Percentiles rank a stretch among this genome's conserved stretches.
phyloP scores from a whole-genome alignment of 2,888 invertebrate genomes.

The Proisotoma minuta region DNA sequence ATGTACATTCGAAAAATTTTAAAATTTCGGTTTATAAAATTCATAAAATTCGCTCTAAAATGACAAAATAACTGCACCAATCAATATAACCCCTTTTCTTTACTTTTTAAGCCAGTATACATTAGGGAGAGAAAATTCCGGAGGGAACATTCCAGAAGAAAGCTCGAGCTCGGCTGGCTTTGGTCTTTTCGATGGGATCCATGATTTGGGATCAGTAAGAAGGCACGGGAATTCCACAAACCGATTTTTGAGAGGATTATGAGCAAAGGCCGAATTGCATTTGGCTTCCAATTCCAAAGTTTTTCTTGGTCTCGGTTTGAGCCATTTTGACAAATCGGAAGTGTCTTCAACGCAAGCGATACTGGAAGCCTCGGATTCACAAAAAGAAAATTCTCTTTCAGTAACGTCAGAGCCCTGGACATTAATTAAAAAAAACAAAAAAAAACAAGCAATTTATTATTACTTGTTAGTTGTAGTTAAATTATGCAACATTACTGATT shows the following conservation, averaged over 20 bases:
- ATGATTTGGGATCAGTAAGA: slow-evolving; percentile 30
- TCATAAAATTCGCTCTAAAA: too few relatives aligned
- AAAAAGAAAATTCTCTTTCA: too few relatives aligned
- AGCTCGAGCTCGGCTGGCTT: slow-evolving; percentile 5
- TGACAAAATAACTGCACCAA: too few relatives aligned
- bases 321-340: slow-evolving; percentile 34
- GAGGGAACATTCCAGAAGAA: slow-evolving; percentile 34
- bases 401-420: not conserved
- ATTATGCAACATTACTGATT: not conserved
- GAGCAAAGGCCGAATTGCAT: not conserved
- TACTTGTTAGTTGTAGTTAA: not conserved
- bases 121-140: slow-evolving; percentile 39
- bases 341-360: not conserved
- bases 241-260: slow-evolving; percentile 9
- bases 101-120: slow-evolving; percentile 44
- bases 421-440: not conserved
- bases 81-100: too few relatives aligned
- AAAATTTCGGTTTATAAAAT: too few relatives aligned
- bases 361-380: not conserved
- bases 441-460: not conserved
- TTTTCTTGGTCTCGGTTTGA: slow-evolving; percentile 36
- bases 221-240: slow-evolving; percentile 42
- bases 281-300: not conserved
- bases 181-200: slow-evolving; percentile 35
- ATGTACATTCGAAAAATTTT: too few relatives aligned